Evolutionary conservation across 23 tunicate species (phyloP).

Genomic region (Ciona savignyi): DNA sequence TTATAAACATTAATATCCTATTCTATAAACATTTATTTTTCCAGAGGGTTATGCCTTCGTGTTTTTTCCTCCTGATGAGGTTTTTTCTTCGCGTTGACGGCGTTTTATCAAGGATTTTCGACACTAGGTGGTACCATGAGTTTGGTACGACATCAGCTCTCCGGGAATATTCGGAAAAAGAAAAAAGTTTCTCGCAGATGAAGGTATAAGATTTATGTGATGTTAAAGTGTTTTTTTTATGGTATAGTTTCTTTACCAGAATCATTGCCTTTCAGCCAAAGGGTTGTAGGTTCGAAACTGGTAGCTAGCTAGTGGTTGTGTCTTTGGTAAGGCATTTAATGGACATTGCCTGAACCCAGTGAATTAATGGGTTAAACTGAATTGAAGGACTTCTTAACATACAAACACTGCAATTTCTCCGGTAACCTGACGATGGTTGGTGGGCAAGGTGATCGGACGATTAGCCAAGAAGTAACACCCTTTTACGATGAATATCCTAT

Average conservation of each 20-base stretch:
- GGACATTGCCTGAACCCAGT: not conserved
- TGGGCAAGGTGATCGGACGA: not conserved
- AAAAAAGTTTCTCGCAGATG: conserved; percentile 34
- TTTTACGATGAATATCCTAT: not conserved
- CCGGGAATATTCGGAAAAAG: conserved; percentile 88
- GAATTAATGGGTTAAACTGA: too few species aligned
- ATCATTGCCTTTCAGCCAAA: not conserved
- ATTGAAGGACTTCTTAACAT: too few species aligned
- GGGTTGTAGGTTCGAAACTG: too few species aligned
- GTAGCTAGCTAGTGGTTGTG: too few species aligned
- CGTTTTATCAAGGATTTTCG: conserved; percentile 69
- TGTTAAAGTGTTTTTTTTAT: not conserved
- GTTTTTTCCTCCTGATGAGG: conserved; percentile 86
- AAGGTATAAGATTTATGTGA: conserved; percentile 14
- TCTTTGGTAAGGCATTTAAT: too few species aligned
- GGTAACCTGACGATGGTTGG: not conserved
- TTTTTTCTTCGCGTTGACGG: conserved; percentile 93
- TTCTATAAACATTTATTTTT: not conserved
- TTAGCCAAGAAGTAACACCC: not conserved
- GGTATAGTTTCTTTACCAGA: not conserved
- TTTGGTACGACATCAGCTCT: conserved; percentile 59
- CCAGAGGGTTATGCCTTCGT: conserved; percentile 86
- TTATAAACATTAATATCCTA: not conserved
- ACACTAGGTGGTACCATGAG: conserved; percentile 84
- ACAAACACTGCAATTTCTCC: too few species aligned